Percentiles rank a stretch among this genome's conserved stretches.
phyloP scores from a whole-genome alignment of 1,140 invertebrate species.

The Cotesia glomerata region DNA sequence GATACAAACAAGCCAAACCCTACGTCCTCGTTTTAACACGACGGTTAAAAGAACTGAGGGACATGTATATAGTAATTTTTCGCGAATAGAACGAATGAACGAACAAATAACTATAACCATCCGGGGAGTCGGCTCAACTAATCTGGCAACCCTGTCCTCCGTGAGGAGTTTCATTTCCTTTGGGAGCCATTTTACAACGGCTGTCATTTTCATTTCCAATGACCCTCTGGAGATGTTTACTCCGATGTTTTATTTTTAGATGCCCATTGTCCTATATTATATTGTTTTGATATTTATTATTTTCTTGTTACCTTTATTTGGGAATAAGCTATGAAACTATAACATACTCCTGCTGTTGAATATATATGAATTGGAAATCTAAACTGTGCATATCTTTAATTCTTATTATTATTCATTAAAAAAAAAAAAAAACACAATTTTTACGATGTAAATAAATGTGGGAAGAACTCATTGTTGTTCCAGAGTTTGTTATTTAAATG shows the following conservation, averaged over 20 bases:
- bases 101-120: slow-evolving; percentile 14
- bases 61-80: background rate
- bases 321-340: too few species aligned
- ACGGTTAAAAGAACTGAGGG: too few species aligned
- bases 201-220: slow-evolving; percentile 13
- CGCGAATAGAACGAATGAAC: background rate
- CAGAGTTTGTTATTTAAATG: too few species aligned
- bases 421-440: too few species aligned
- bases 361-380: too few species aligned
- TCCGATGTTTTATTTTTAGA: background rate
- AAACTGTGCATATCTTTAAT: too few species aligned
- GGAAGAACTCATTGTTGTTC: too few species aligned
- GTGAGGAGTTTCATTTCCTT: background rate
- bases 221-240: background rate
- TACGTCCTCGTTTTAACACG: too few species aligned
- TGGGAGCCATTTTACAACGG: slow-evolving; percentile 9
- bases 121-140: slow-evolving; percentile 7
- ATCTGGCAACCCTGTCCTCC: slow-evolving; percentile 9
- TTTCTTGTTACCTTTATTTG: background rate
- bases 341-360: too few species aligned
- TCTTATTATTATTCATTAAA: too few species aligned
- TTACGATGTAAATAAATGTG: too few species aligned
- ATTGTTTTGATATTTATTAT: background rate
- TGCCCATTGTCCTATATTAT: background rate
- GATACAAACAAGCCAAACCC: slow-evolving; percentile 3